These are phyloP conservation scores for Crocidura indochinensis DNA, from an alignment of 2,797 vertebrate genomes.

Conservation along the genomic window DNA sequence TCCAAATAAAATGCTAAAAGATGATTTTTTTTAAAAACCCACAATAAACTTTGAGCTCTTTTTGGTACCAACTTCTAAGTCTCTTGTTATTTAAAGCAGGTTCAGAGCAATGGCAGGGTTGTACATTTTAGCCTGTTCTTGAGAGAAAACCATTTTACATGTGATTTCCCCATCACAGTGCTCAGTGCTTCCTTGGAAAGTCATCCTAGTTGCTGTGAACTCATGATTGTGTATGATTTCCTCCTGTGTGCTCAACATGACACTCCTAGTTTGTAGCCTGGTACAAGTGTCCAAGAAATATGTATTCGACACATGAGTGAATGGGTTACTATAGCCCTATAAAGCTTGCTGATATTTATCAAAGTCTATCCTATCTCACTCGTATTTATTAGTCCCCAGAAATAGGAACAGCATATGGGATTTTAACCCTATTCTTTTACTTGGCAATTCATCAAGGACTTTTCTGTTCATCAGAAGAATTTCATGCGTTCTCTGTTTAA, in stretches of 20 bases:
- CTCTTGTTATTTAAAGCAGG: slow-evolving; percentile 82
- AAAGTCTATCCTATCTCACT: slow-evolving; percentile 65
- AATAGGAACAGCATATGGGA: slow-evolving; percentile 71
- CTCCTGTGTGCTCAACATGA: neutral
- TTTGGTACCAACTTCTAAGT: slow-evolving; percentile 49
- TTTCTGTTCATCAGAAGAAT: slow-evolving; percentile 82
- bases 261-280: neutral
- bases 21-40: slow-evolving; percentile 77
- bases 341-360: slow-evolving; percentile 2
- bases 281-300: neutral
- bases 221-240: slow-evolving; percentile 2
- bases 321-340: neutral
- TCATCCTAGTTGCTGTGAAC: slow-evolving; percentile 1
- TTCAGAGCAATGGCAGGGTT: neutral
- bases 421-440: slow-evolving; percentile 60
- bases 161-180: neutral
- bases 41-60: slow-evolving; percentile 72
- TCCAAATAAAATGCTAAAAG: slow-evolving; percentile 82
- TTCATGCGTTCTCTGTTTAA: slow-evolving; percentile 87
- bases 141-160: neutral
- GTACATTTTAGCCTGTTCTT: slow-evolving; percentile 53
- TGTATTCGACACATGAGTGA: slow-evolving; percentile 26
- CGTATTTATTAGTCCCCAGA: slow-evolving; percentile 74
- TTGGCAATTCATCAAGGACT: slow-evolving; percentile 82
- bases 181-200: slow-evolving; percentile 22